These are phyloP conservation scores for Halictus ligatus DNA, from an alignment of 2,888 invertebrate species.

Conservation along the genomic window DNA sequence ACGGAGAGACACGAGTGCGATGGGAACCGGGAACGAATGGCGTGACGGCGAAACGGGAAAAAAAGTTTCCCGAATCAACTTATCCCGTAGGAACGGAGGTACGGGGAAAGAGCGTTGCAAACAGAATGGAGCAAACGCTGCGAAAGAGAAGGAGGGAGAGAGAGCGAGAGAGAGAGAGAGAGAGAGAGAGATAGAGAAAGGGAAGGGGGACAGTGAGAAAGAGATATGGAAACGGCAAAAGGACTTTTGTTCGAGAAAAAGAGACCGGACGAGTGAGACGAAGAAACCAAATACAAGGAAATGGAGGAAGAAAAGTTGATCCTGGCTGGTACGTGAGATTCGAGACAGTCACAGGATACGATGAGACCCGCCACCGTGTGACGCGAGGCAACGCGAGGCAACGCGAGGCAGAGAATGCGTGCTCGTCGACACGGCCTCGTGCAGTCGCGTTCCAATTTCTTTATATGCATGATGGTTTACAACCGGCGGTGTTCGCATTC, in stretches of 20 bases:
- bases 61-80: conserved; percentile 28
- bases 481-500: conserved; percentile 44
- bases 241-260: conserved; percentile 19
- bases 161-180: neutral
- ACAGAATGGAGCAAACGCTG: neutral
- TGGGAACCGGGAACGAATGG: neutral
- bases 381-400: conserved; percentile 23
- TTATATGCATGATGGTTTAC: conserved; percentile 53
- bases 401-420: conserved; percentile 12
- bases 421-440: conserved; percentile 24
- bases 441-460: conserved; percentile 59
- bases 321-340: conserved; percentile 53
- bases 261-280: conserved; percentile 9
- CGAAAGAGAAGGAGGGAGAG: neutral
- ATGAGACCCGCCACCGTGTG: neutral
- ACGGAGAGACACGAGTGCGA: neutral
- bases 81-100: conserved; percentile 19
- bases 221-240: neutral
- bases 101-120: conserved; percentile 7
- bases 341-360: conserved; percentile 13
- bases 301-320: conserved; percentile 50
- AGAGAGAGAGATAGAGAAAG: neutral
- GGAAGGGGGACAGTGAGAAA: neutral
- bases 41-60: neutral
- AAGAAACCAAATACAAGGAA: conserved; percentile 39